These are phyloP conservation scores for Macroramphosus scolopax DNA, from an alignment of 2,797 vertebrate species.

Conservation along the genomic window DNA sequence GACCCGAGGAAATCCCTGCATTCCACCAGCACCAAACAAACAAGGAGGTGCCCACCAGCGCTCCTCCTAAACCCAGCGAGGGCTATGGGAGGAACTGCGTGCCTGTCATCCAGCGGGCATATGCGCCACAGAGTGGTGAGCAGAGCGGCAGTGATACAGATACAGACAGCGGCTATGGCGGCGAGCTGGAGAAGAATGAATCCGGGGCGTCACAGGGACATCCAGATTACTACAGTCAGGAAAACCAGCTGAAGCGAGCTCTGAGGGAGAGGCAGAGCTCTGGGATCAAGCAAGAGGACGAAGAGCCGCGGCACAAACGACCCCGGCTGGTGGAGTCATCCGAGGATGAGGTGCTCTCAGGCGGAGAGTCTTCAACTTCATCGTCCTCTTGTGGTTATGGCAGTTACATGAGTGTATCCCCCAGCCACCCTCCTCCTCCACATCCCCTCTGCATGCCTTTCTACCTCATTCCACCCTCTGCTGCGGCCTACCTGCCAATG, in stretches of 20 bases:
- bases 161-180: conserved; percentile 97
- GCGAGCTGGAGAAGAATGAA: conserved; percentile 89
- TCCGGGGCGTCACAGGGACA: conserved; percentile 55
- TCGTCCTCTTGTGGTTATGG: conserved; percentile 72
- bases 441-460: conserved; percentile 92
- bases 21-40: conserved; percentile 59
- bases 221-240: conserved; percentile 75
- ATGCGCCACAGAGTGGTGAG: conserved; percentile 84
- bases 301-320: conserved; percentile 85
- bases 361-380: conserved; percentile 65
- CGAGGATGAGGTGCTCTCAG: conserved; percentile 84
- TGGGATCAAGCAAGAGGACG: conserved; percentile 89
- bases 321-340: conserved; percentile 83
- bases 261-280: conserved; percentile 75
- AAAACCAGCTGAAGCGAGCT: conserved; percentile 75
- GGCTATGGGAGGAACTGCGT: conserved; percentile 94
- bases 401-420: conserved; percentile 84
- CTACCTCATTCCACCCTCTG: conserved; percentile 92
- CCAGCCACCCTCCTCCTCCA: conserved; percentile 82
- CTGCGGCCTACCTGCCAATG: conserved; percentile 94
- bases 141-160: conserved; percentile 98
- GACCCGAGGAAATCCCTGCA: conserved; percentile 56
- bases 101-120: conserved; percentile 93
- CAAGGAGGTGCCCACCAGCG: conserved; percentile 79
- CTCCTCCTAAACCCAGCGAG: conserved; percentile 75